phyloP scores from a whole-genome alignment of 2,113 vertebrate genomes.

The Passer montanus region DNA sequence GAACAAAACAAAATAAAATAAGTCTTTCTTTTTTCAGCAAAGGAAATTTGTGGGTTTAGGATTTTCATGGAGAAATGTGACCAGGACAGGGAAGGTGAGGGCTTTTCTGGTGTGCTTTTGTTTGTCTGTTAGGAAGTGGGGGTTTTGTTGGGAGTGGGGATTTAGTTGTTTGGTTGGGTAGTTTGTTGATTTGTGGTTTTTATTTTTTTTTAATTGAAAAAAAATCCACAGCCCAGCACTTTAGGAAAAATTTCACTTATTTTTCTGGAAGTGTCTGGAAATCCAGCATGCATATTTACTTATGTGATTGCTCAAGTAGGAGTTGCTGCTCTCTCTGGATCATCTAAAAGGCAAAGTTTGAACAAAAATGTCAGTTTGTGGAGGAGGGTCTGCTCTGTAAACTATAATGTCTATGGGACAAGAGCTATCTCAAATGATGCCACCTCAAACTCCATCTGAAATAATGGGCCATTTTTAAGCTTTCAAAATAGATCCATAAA shows the following conservation, averaged over 20 bases:
- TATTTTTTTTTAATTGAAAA: not conserved
- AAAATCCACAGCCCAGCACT: not conserved
- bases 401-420: not conserved
- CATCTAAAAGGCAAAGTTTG: not conserved
- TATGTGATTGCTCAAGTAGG: not conserved
- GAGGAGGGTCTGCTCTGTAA: not conserved
- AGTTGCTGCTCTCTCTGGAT: not conserved
- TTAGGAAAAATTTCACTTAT: not conserved
- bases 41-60: accelerated
- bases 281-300: not conserved
- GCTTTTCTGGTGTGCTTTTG: not conserved
- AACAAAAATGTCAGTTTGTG: not conserved
- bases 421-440: not conserved
- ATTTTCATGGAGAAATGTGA: not conserved
- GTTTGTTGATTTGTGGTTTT: not conserved
- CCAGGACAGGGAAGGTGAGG: not conserved
- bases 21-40: not conserved
- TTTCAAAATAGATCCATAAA: not conserved
- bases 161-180: not conserved
- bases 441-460: not conserved
- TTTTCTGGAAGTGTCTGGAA: not conserved
- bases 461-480: not conserved
- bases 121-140: not conserved
- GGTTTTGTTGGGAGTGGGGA: not conserved
- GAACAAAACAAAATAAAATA: not conserved